Percentiles rank a stretch among this genome's conserved stretches.
Evolutionary conservation across 2,113 vertebrate genomes (phyloP).

Genomic region (Campylomormyrus tamandua): DNA sequence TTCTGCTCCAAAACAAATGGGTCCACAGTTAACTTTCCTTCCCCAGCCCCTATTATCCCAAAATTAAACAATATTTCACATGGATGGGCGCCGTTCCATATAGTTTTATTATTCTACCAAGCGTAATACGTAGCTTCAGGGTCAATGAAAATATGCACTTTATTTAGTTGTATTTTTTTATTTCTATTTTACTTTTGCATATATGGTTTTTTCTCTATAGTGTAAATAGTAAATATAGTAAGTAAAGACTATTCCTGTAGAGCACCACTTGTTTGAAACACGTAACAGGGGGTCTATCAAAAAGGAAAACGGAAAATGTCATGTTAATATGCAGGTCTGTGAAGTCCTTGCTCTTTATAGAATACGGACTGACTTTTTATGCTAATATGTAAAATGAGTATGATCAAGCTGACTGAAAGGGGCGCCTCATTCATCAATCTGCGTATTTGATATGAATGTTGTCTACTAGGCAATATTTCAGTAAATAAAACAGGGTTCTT

Average conservation of each 20-base stretch:
- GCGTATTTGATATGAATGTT: background rate
- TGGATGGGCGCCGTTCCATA: background rate
- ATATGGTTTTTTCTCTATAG: background rate
- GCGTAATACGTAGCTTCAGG: background rate
- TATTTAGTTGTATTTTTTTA: background rate
- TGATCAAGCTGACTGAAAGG: background rate
- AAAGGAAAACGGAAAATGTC: background rate
- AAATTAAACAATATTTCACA: slow-evolving; percentile 24
- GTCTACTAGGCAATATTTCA: background rate
- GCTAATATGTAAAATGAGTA: background rate
- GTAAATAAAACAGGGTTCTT: background rate
- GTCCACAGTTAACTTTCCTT: background rate
- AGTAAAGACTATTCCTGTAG: background rate
- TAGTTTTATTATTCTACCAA: background rate
- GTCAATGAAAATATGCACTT: background rate
- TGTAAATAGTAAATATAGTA: background rate
- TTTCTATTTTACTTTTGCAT: background rate
- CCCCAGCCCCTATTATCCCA: background rate
- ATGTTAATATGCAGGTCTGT: background rate
- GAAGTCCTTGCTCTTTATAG: background rate
- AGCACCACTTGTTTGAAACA: background rate
- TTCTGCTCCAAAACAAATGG: slow-evolving; percentile 11
- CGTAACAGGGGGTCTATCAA: background rate
- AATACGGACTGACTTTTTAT: background rate
- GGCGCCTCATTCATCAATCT: background rate